phyloP scores from a whole-genome alignment of 2,797 vertebrate genomes.

The Paguma larvata region DNA sequence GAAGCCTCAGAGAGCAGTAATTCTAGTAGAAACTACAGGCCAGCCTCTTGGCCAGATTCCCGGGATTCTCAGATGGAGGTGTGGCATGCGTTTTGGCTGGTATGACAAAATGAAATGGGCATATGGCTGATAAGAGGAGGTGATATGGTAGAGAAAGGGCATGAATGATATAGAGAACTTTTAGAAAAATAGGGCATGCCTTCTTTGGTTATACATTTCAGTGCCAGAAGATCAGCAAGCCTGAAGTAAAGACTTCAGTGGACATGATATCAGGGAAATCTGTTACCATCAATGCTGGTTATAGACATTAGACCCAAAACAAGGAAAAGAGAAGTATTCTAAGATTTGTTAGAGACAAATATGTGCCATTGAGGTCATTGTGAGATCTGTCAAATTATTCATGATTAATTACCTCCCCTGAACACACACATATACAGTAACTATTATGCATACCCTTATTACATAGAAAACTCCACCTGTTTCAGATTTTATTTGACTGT shows the following conservation, averaged over 20 bases:
- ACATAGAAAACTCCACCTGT: not conserved
- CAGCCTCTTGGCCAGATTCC: accelerated
- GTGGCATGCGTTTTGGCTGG: not conserved
- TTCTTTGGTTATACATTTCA: not conserved
- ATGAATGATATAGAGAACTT: not conserved
- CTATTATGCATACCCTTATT: not conserved
- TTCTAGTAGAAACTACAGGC: accelerated
- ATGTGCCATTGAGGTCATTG: not conserved
- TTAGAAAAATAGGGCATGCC: not conserved
- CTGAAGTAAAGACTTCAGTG: not conserved
- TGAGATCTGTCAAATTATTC: not conserved
- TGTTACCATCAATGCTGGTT: not conserved
- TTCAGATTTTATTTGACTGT: not conserved
- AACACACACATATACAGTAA: accelerated
- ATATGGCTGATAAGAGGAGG: not conserved
- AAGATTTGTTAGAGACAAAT: not conserved
- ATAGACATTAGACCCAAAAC: not conserved
- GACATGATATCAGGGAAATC: not conserved
- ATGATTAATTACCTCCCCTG: no score
- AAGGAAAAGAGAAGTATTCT: not conserved
- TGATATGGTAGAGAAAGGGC: accelerated
- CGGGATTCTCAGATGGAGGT: not conserved
- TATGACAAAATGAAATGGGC: accelerated
- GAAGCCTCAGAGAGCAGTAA: not conserved
- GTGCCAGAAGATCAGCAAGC: not conserved